Conservation (phyloP, 2,888 invertebrate species). For the Andrena minutula region DNA sequence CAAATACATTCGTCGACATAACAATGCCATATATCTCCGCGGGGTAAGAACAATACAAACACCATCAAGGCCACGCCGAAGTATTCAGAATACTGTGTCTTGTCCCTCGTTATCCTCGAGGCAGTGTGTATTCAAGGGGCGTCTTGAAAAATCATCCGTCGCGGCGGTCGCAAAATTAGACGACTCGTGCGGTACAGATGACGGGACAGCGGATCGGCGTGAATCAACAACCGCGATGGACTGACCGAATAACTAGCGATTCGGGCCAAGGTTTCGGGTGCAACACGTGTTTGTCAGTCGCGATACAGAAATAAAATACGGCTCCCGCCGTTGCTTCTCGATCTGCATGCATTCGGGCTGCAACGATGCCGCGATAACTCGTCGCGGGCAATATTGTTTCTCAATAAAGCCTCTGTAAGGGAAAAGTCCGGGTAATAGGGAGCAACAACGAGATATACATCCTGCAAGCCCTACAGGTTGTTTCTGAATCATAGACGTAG, state of each 20-base stretch:
- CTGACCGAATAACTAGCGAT: slow-evolving; percentile 72
- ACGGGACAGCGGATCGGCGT: slow-evolving; percentile 15
- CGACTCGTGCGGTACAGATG: slow-evolving; percentile 28
- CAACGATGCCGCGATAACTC: slow-evolving; percentile 56
- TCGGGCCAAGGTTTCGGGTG: slow-evolving; percentile 78
- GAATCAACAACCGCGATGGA: slow-evolving; percentile 33
- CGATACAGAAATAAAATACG: slow-evolving; percentile 74
- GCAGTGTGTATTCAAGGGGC: not conserved
- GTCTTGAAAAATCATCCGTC: slow-evolving; percentile 24
- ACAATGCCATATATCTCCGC: too few species aligned
- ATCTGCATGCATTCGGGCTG: slow-evolving; percentile 43
- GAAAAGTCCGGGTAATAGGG: not conserved
- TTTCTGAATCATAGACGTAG: not conserved
- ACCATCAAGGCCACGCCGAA: not conserved
- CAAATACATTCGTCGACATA: too few species aligned
- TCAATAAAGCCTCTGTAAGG: slow-evolving; percentile 33
- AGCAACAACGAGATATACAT: not conserved
- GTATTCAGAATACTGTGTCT: not conserved
- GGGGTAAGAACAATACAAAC: not conserved
- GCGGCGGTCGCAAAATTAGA: slow-evolving; percentile 52
- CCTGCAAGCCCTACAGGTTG: not conserved
- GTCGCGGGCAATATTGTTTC: slow-evolving; percentile 45
- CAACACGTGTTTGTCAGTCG: slow-evolving; percentile 71
- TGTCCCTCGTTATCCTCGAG: not conserved
- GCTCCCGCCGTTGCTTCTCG: slow-evolving; percentile 19